Evolutionary conservation across 2,797 vertebrate genomes (phyloP), one percentile per base, ranked within the genome.

Genomic region (Amblyraja radiata): DNA sequence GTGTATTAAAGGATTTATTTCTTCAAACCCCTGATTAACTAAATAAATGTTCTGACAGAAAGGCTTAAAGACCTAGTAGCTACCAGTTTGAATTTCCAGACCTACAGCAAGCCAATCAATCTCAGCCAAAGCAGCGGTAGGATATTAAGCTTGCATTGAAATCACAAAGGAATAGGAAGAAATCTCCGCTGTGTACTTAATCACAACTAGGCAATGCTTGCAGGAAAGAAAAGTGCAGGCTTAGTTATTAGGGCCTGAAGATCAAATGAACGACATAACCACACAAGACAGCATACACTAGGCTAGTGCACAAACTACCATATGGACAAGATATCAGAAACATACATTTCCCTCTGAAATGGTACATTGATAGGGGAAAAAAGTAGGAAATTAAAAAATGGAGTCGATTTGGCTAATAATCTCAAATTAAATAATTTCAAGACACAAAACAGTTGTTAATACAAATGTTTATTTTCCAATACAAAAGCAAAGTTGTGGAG

Each of bases 151-250:
- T n/a, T n/a, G 25, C 13, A 28, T 25, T 25, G 28, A 84, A 84
- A 84, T 61, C 54, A 84, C 2, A 7, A 63, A n/a, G 61, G 83
- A 4, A 9, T 68, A 0, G 7, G 14, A 8, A 63, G 84, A 36
- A 68, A 88, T 16, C n/a, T 8, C 65, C n/a, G n/a, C 14, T 88
- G 65, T 88, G 14, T 32, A 36, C n/a, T 65, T 36, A 18, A 88
- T 68, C 84, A 68, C 61, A 65, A 88, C 63, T n/a, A 65, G n/a
- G 61, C 23, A n/a, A 86, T n/a, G 21, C 58, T 65, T 86, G 58
- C 63, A 65, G n/a, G n/a, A 88, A 88, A 88, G n/a, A 32, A 88
- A 88, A 36, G 84, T 88, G 84, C 13, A 88, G 6, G 63, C 61
- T 36, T 18, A 32, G 14, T n/a, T 63, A 32, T 63, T n/a, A 86